Conservation (phyloP, 2,113 vertebrate species). For the Indicator indicator region DNA sequence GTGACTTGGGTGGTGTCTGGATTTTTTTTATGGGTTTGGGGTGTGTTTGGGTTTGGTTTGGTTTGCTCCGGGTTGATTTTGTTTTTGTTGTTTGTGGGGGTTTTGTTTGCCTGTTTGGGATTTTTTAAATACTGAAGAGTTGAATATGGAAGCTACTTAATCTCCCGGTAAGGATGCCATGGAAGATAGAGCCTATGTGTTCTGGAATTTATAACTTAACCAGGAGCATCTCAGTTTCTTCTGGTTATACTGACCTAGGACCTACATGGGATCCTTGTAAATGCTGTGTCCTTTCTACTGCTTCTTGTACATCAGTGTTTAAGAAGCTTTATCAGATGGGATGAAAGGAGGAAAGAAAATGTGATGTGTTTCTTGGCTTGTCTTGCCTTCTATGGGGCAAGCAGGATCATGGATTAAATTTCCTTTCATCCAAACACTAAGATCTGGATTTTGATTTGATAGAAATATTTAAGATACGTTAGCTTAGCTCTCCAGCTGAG, state of each 20-base stretch:
- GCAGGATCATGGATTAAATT: not conserved
- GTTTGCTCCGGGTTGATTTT: not conserved
- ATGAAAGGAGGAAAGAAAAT: not conserved
- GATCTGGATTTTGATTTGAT: not conserved
- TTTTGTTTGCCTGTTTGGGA: not conserved
- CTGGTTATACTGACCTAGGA: conserved; percentile 16
- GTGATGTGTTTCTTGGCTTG: not conserved
- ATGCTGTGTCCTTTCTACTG: conserved; percentile 10
- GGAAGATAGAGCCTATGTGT: not conserved
- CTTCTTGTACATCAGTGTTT: conserved; percentile 1
- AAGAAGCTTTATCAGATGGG: conserved; percentile 40
- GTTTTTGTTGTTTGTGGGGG: not conserved
- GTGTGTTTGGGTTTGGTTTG: not conserved
- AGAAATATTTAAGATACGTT: not conserved
- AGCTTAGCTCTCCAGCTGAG: conserved; percentile 6
- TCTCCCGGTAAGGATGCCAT: not conserved
- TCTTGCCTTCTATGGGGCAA: not conserved
- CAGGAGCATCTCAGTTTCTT: not conserved
- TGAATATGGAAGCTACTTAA: not conserved
- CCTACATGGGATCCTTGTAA: conserved; percentile 1
- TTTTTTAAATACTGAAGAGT: not conserved
- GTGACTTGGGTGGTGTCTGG: not conserved
- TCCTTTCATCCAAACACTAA: not conserved
- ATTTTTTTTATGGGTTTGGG: not conserved
- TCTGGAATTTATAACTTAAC: not conserved